Base-by-base conservation (phyloP, 2,797 vertebrate species). In the Acrocephalus scirpaceus region DNA sequence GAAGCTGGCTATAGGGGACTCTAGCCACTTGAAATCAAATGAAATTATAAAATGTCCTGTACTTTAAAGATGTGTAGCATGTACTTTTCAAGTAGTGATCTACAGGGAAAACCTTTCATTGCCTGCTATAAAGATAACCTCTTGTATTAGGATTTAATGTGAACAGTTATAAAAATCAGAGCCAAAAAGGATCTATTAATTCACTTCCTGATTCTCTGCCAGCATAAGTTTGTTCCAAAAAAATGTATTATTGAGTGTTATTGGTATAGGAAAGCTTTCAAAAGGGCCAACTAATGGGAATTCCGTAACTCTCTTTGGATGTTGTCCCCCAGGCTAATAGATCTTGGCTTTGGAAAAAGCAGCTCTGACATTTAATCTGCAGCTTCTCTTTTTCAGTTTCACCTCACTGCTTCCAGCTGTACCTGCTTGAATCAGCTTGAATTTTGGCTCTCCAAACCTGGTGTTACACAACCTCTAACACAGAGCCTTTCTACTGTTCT, bases 111-210 rank as follows among this genome's bases (percentile, higher is more conserved):
- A 92, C 54, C 70, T 64, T 94, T 93, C 85, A 92, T 53, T 95
- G 85, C 85, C 70, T 92, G 82, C 82, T 91, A 44, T 95, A 95
- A 96, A 95, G 94, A 93, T 90, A 97, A 95, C 83, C 57, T 90
- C 83, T 70, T 60, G 32, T 91, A 92, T 90, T 92, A 79, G 61
- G 64, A 88, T 93, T 95, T 79, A 86, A 71, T 74, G 53, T 48
- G 67, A 94, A 91, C 45, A 84, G 60, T 85, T 94, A 87, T 57
- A 96, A 96, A 96, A 96, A 90, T 95, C 53, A 71, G 91, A 86
- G 90, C 77, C 82, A 95, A 86, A 90, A 95, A 96, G 83, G 76
- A 87, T 73, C 82, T 94, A 94, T 92, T 96, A 95, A 94, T 84
- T 96, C 71, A 88, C 88, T 45, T 88, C 67, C 58, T 94, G 83